A percentile compares a stretch with the other conserved stretches of the same genome.
These are phyloP conservation scores for Cinara cedri DNA, from an alignment of 2,888 invertebrate species.

Conservation along the genomic window DNA sequence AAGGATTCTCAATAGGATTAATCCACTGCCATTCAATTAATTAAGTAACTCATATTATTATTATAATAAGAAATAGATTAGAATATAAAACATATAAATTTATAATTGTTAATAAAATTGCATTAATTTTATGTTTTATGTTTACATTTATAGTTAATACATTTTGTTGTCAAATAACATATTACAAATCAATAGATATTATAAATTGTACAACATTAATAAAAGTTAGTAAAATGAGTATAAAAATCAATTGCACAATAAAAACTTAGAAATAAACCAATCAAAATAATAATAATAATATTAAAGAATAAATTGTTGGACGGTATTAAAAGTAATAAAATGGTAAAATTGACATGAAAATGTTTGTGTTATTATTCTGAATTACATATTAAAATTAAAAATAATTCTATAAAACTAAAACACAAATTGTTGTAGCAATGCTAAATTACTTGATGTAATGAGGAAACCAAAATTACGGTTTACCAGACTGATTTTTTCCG, in stretches of 20 bases:
- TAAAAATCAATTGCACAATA: not conserved
- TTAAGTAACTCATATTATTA: too few relatives aligned
- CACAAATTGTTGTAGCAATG: not conserved
- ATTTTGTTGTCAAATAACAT: not conserved
- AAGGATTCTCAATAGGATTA: too few relatives aligned
- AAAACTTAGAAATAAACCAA: not conserved
- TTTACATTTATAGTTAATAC: not conserved
- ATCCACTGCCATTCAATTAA: too few relatives aligned
- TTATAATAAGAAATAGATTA: too few relatives aligned
- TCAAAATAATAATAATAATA: slow-evolving; percentile 9
- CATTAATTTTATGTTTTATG: too few relatives aligned
- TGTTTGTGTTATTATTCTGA: too few relatives aligned
- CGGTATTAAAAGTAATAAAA: not conserved
- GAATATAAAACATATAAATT: too few relatives aligned
- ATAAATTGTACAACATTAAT: not conserved
- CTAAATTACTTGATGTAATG: too few relatives aligned
- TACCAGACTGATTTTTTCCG: slow-evolving; percentile 48
- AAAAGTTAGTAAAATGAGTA: not conserved
- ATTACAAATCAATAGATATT: not conserved
- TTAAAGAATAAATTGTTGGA: not conserved
- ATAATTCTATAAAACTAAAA: too few relatives aligned
- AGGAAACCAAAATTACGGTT: not conserved
- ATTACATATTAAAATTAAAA: too few relatives aligned
- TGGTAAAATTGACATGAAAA: not conserved
- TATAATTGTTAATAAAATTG: too few relatives aligned